Base-by-base conservation (phyloP, 2,888 invertebrate genomes). In the Mechanitis mazaeus region DNA sequence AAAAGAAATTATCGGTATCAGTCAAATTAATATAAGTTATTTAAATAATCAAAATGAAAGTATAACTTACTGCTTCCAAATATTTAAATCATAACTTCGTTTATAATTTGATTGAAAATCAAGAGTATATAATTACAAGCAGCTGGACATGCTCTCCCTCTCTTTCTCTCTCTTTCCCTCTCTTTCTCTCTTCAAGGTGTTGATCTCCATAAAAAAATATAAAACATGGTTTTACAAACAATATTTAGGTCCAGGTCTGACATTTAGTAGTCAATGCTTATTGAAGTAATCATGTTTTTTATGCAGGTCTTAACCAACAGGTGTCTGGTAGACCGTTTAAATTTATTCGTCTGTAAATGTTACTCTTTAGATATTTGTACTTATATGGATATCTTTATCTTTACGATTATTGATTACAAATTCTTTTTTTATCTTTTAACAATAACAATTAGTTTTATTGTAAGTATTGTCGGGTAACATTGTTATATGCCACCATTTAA, bases 261-360 rank as follows among this genome's bases (percentile, higher is more conserved):
- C 88, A 87, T 86, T 89, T 89, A 89, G 83, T 81, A 82, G 81
- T 78, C 87, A 84, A 88, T 87, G 85, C 87, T 88, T 84, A 83
- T 80, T 76, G 81, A 77, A 80, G 80, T 77, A 80, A 78, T 79
- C 78, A 79, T 75, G 81, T 85, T 85, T 82, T 80, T 79, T 63
- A 74, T 75, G 73, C 74, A 69, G 68, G 66, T 57, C 64, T 69
- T 69, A 80, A 31, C 5, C 50, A 31, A 87, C 87, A 89, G 88
- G 87, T 89, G 88, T 76, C 69, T 63, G 65, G 59, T 60, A 71
- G 72, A 70, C 64, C 63, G 64, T 69, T 71, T 73, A 70, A 68
- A 64, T 20, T 20, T 20, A 20, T 20, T 20, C 20, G 20, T 20
- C 20, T 20, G 20, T 20, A 20, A 20, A 20, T 20, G 20, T 20